A percentile compares a stretch with the other conserved stretches of the same genome.
These are phyloP conservation scores for Leptura quadrifasciata DNA, from an alignment of 2,888 invertebrate genomes.

Conservation along the genomic window DNA sequence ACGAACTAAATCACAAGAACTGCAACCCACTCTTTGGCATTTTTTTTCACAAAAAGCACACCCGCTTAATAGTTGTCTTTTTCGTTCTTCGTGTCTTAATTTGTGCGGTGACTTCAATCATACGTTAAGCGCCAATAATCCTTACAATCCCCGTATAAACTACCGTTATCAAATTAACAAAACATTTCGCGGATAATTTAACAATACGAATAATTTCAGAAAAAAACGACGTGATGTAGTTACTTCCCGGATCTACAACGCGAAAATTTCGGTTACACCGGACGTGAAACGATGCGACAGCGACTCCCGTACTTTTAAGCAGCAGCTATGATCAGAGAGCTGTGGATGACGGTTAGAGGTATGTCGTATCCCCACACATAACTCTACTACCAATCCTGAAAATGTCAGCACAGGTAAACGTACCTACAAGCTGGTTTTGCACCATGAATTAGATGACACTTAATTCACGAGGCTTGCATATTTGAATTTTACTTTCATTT, in stretches of 20 bases:
- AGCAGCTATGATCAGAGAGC: neutral
- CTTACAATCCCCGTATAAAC: neutral
- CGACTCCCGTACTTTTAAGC: slow-evolving; percentile 2
- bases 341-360: slow-evolving; percentile 61
- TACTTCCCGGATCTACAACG: slow-evolving; percentile 32
- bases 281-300: slow-evolving; percentile 38
- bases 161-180: neutral
- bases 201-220: neutral
- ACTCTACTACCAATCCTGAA: slow-evolving; percentile 69
- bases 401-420: slow-evolving; percentile 72
- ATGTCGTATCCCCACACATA: slow-evolving; percentile 62
- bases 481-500: slow-evolving; percentile 4
- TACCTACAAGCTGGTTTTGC: slow-evolving; percentile 54
- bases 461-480: slow-evolving; percentile 23
- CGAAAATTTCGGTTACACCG: slow-evolving; percentile 44
- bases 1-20: slow-evolving; percentile 17
- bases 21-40: slow-evolving; percentile 8
- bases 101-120: slow-evolving; percentile 39
- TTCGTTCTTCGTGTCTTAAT: neutral
- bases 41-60: slow-evolving; percentile 24
- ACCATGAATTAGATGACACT: slow-evolving; percentile 40
- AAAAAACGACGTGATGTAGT: slow-evolving; percentile 25
- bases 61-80: neutral
- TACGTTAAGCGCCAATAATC: slow-evolving; percentile 29
- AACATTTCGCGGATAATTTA: neutral